phyloP scores from a whole-genome alignment of 1,140 invertebrate species.

The Carposina sasakii region DNA sequence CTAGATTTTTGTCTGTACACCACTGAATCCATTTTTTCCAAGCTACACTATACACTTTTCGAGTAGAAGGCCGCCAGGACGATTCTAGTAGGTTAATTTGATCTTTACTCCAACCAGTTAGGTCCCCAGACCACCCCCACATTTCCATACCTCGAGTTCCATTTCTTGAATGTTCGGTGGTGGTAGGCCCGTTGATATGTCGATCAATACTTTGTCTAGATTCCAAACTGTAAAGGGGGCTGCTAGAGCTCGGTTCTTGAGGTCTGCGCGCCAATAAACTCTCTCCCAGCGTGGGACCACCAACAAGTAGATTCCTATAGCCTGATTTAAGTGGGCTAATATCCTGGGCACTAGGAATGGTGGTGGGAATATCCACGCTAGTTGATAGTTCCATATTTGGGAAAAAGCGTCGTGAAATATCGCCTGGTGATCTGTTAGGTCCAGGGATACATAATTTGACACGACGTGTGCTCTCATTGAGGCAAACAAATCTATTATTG shows the following conservation, averaged over 20 bases:
- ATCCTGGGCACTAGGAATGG: constrained; percentile 35
- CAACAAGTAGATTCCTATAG: background rate
- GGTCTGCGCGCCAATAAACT: constrained; percentile 25
- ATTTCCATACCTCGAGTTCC: constrained; percentile 1
- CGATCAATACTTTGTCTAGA: background rate
- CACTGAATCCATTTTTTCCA: background rate
- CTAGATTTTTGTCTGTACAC: too few species aligned
- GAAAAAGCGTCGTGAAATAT: constrained; percentile 36
- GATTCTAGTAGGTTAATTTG: background rate
- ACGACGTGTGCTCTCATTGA: constrained; percentile 24
- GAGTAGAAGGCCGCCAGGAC: background rate
- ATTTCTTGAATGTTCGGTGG: background rate
- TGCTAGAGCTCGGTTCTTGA: constrained; percentile 8
- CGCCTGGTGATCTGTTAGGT: constrained; percentile 29
- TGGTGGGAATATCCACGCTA: constrained; percentile 40
- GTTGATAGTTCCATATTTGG: constrained; percentile 27
- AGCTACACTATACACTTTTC: background rate
- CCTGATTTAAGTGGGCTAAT: background rate
- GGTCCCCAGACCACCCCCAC: background rate
- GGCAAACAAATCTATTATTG: constrained; percentile 40
- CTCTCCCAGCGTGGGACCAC: constrained; percentile 27
- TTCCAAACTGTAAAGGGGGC: constrained; percentile 15
- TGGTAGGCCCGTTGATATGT: background rate
- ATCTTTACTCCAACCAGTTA: background rate
- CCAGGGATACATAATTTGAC: constrained; percentile 26